Evolutionary conservation across 2,113 vertebrate genomes (phyloP).

Genomic region (Amazona vittata): DNA sequence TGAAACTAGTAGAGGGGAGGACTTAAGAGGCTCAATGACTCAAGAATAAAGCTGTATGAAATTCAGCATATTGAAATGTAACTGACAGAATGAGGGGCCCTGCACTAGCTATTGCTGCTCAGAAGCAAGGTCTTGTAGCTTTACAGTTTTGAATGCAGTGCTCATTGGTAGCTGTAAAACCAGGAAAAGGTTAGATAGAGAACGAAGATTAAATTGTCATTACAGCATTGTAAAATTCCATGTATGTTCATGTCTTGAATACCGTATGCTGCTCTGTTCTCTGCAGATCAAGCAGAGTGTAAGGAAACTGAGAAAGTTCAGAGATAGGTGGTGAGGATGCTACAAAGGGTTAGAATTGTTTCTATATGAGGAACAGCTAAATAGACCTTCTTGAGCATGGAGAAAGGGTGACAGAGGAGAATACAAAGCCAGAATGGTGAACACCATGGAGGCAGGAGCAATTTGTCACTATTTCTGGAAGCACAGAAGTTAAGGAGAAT

Average conservation of each 20-base stretch:
- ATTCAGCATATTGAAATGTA: not conserved
- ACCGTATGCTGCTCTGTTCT: not conserved
- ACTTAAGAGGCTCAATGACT: not conserved
- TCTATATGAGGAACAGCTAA: not conserved
- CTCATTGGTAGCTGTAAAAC: not conserved
- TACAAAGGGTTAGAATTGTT: not conserved
- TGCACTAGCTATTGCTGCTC: not conserved
- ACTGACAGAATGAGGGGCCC: not conserved
- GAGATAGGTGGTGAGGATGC: not conserved
- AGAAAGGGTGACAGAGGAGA: not conserved
- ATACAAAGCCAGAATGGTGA: not conserved
- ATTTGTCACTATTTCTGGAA: not conserved
- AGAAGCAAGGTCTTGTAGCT: not conserved
- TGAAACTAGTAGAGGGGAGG: not conserved
- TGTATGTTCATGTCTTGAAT: not conserved
- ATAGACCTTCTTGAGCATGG: not conserved
- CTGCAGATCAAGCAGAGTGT: not conserved
- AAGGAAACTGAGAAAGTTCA: not conserved
- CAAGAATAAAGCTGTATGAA: not conserved
- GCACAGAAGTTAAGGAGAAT: not conserved
- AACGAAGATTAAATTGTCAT: not conserved
- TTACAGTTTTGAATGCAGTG: not conserved
- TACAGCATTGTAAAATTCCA: not conserved
- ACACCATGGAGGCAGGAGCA: not conserved
- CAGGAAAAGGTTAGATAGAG: not conserved